Base-by-base conservation (phyloP, 2,113 vertebrate species). In the Erinaceus europaeus region DNA sequence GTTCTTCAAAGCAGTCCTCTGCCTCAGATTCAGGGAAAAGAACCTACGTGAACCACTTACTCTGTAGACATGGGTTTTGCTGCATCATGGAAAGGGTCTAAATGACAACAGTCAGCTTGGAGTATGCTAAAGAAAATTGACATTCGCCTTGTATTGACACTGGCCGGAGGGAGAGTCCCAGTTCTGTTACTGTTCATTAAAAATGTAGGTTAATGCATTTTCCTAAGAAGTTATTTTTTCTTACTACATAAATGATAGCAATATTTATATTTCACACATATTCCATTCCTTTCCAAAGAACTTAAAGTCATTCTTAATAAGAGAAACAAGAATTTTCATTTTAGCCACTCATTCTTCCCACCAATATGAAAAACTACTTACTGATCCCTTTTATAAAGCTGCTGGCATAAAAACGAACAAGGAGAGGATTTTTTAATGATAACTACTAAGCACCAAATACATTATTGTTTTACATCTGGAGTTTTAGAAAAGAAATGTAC, bases 391-490 rank as follows among this genome's bases (percentile, higher is more conserved):
- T 78, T 55, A 29, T 88, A 86, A 86, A 94, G 77, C 84, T 78
- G 42, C 44, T 81, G 29, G 36, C 71, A 38, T 94, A 90, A 36
- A 52, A 89, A 57, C 71, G 79, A 86, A 68, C 44, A 76, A 82
- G 81, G 32, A 84, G 50, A 79, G 38, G 78, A 25, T 86, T 86
- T 25, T 93, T 59, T 67, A 32, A 40, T 90, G 76, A 71, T 89
- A 77, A 90, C 68, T 52, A 64, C 74, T 71, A 76, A 82, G 74
- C 74, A 77, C 71, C 32, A 84, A 82, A 78, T 69, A 38, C 62
- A 53, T 79, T 94, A 65, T 69, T 86, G 92, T 80, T 94, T 92
- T 91, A 85, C 91, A 92, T 96, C 86, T 89, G 65, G 90, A 68
- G 57, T 90, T 86, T 14, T 72, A 77, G 94, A 69, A 90, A 83